Evolutionary conservation across 1,140 invertebrate species (phyloP).

Genomic region (Euwallacea fornicatus): DNA sequence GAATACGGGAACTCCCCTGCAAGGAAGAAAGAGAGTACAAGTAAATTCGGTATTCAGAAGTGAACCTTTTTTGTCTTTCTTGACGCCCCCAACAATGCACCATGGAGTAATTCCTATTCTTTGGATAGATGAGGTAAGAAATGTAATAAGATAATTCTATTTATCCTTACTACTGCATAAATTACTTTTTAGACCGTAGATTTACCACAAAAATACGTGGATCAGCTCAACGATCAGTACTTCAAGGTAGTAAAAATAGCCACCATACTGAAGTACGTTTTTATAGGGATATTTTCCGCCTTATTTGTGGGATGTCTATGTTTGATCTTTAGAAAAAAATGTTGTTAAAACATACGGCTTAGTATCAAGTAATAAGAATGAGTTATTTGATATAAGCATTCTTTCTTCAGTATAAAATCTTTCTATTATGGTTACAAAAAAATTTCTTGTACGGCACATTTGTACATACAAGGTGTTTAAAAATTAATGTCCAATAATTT

Average conservation of each 20-base stretch:
- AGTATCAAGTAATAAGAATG: too few relatives aligned
- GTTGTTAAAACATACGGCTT: too few relatives aligned
- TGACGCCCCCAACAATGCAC: constrained; percentile 31
- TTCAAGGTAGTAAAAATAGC: constrained; percentile 34
- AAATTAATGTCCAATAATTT: too few relatives aligned
- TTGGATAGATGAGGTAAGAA: constrained; percentile 45
- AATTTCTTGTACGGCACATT: too few relatives aligned
- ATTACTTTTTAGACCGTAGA: constrained; percentile 35
- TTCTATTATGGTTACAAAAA: too few relatives aligned
- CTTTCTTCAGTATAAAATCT: too few relatives aligned
- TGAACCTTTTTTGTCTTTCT: constrained; percentile 5
- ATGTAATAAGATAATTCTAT: constrained; percentile 1
- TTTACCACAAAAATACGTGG: constrained; percentile 40
- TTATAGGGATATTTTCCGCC: constrained; percentile 26
- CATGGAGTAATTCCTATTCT: constrained; percentile 40
- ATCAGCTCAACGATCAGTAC: constrained; percentile 37
- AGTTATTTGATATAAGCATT: too few relatives aligned
- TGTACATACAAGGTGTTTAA: too few relatives aligned
- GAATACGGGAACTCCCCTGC: constrained; percentile 44
- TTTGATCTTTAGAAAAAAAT: neutral
- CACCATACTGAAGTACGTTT: constrained; percentile 29
- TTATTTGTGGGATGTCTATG: constrained; percentile 16
- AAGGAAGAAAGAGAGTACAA: constrained; percentile 42
- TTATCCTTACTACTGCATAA: constrained; percentile 11
- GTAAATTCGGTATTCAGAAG: constrained; percentile 42